Conservation (phyloP, 2,113 vertebrate genomes). For the Mustelus asterias region DNA sequence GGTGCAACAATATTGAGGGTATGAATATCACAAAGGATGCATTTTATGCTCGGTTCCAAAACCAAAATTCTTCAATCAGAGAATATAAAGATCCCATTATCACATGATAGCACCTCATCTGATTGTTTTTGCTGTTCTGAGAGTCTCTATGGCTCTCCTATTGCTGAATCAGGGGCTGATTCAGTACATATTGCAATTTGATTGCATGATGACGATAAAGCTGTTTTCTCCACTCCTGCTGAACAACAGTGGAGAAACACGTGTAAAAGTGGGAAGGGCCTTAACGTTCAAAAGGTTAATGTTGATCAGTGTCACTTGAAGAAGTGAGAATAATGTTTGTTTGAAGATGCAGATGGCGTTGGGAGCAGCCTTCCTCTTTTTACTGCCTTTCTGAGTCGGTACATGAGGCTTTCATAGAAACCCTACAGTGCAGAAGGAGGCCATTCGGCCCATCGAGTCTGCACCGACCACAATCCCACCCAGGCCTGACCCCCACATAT, state of each 20-base stretch:
- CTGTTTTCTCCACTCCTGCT: not conserved
- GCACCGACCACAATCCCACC: too few species aligned
- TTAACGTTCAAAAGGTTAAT: not conserved
- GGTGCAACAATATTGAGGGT: not conserved
- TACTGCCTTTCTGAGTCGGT: not conserved
- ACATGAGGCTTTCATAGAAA: not conserved
- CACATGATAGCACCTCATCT: not conserved
- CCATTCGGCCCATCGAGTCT: too few species aligned
- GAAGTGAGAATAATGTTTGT: not conserved
- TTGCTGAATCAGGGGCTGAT: not conserved
- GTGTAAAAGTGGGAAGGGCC: not conserved
- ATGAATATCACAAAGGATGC: not conserved
- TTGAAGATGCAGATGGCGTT: not conserved
- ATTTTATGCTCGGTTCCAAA: not conserved
- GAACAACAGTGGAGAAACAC: not conserved
- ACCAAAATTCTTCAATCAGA: not conserved
- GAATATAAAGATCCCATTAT: not conserved
- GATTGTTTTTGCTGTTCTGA: not conserved
- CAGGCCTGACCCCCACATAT: too few species aligned
- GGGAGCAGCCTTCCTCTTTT: not conserved
- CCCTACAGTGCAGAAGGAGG: too few species aligned
- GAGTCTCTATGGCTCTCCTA: not conserved
- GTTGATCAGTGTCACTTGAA: not conserved
- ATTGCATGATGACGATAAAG: not conserved
- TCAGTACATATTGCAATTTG: not conserved